Conservation (phyloP, 1,140 invertebrate genomes). For the Acromyrmex charruanus region DNA sequence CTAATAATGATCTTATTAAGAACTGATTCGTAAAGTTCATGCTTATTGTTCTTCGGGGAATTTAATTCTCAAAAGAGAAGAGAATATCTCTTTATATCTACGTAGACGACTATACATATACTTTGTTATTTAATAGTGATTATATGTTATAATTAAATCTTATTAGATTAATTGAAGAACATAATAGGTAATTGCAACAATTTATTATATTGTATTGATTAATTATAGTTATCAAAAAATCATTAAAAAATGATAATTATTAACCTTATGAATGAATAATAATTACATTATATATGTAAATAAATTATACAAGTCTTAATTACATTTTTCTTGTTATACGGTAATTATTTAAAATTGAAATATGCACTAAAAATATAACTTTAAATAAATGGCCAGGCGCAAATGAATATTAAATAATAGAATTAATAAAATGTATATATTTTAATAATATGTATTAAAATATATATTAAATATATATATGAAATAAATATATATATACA, state of each 20-base stretch:
- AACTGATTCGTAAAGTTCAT: slow-evolving; percentile 27
- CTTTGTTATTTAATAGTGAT: neutral
- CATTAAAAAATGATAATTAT: slow-evolving; percentile 14
- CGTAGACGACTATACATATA: neutral
- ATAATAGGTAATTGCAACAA: neutral
- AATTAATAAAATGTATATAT: neutral
- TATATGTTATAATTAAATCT: slow-evolving; percentile 11
- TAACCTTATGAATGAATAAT: neutral
- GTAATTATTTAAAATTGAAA: neutral
- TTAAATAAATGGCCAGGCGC: neutral
- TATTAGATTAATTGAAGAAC: slow-evolving; percentile 1
- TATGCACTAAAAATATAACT: neutral
- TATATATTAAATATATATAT: too few relatives aligned
- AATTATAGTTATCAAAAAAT: slow-evolving; percentile 5
- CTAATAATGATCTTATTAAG: slow-evolving; percentile 36
- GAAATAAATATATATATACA: too few relatives aligned
- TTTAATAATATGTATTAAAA: neutral
- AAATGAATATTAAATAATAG: neutral
- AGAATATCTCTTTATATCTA: slow-evolving; percentile 20
- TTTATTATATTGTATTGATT: neutral
- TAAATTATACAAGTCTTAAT: slow-evolving; percentile 1
- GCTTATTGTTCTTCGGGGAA: slow-evolving; percentile 37
- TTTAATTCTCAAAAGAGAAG: slow-evolving; percentile 40
- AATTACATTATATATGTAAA: neutral
- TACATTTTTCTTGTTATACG: neutral